Percentiles rank a stretch among this genome's conserved stretches.
Evolutionary conservation across 2,888 invertebrate genomes (phyloP).

Genomic region (Cyclophora albipunctata): DNA sequence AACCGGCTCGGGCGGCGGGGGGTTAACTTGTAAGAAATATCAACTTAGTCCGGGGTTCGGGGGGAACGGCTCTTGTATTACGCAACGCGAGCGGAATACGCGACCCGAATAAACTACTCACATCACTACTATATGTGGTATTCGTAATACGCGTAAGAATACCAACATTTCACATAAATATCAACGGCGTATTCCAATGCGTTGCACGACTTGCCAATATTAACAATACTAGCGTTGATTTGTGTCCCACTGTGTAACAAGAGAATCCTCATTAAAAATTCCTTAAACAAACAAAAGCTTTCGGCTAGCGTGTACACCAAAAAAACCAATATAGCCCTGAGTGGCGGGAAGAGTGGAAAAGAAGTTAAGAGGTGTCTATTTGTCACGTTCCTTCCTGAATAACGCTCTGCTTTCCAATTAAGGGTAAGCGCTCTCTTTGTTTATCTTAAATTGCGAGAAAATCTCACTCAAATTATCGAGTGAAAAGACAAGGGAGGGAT

Average conservation of each 20-base stretch:
- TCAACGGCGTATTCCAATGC: no score
- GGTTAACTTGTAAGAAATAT: conserved; percentile 49
- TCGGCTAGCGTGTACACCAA: conserved; percentile 54
- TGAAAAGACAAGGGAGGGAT: conserved; percentile 66
- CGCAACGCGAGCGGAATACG: conserved; percentile 6
- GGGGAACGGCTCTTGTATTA: conserved; percentile 20
- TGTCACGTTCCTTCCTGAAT: conserved; percentile 74
- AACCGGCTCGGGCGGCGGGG: conserved; percentile 34
- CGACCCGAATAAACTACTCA: conserved; percentile 10
- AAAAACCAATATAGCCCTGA: conserved; percentile 68
- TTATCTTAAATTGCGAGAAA: conserved; percentile 76
- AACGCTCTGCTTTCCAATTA: conserved; percentile 75
- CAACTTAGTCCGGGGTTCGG: conserved; percentile 24
- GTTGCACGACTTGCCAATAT: no score
- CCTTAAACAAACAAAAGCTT: conserved; percentile 66
- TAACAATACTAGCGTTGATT: conserved; percentile 19
- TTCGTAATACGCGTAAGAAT: no score
- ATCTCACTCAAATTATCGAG: conserved; percentile 76
- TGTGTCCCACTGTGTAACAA: conserved; percentile 24
- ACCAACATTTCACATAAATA: no score
- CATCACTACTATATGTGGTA: conserved; percentile 21
- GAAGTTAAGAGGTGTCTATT: conserved; percentile 76
- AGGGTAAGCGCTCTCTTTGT: conserved; percentile 75
- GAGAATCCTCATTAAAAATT: conserved; percentile 57
- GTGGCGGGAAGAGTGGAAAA: conserved; percentile 67